Evolutionary conservation across 92 coral and sea anemone species (phyloP).

Genomic region (Meandrina meandrites): DNA sequence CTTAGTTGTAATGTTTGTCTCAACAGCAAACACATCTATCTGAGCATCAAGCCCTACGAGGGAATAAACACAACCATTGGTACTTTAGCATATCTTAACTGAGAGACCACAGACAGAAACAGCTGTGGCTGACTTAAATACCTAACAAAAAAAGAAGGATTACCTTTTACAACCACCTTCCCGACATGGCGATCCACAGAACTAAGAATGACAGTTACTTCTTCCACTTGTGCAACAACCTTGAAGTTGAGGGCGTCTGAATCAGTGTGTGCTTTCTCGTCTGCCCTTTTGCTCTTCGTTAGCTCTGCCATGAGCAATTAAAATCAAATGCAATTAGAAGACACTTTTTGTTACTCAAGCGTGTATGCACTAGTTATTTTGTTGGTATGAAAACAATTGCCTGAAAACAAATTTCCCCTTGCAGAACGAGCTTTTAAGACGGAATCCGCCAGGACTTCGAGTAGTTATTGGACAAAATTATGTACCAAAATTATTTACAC

Average conservation of each 20-base stretch:
- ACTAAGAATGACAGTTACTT: constrained; percentile 71
- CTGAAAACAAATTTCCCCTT: no score
- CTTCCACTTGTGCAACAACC: constrained; percentile 66
- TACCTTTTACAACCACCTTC: constrained; percentile 69
- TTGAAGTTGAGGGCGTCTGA: constrained; percentile 57
- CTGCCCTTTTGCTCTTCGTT: constrained; percentile 16
- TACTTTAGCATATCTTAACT: neutral
- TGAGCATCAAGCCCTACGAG: constrained; percentile 74
- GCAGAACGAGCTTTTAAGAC: no score
- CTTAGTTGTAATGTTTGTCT: constrained; percentile 72
- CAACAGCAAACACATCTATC: constrained; percentile 49
- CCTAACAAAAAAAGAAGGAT: no score
- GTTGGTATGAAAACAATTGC: no score
- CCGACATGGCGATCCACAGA: constrained; percentile 79
- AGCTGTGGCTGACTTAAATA: neutral
- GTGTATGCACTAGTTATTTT: no score
- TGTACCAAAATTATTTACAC: no score
- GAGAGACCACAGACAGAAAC: neutral
- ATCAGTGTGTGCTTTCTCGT: constrained; percentile 21
- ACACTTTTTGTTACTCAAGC: no score
- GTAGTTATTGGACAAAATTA: no score
- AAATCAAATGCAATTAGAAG: neutral
- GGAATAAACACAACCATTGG: neutral
- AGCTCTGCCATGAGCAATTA: neutral
- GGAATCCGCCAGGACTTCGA: no score